Conservation (phyloP, 1,140 invertebrate species). For the Drosophila sp. region DNA sequence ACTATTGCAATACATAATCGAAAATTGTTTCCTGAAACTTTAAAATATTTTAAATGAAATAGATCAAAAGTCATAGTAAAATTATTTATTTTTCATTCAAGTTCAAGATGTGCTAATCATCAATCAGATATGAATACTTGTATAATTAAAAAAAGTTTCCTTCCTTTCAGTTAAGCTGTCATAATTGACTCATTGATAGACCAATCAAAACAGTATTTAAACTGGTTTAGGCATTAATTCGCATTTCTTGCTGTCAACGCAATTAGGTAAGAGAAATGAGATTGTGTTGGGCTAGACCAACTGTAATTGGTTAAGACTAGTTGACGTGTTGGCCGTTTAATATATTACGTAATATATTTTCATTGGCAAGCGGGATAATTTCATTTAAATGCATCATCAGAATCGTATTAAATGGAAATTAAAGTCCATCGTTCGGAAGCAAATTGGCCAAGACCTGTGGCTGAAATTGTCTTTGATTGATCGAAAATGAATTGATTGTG, state of each 20-base stretch:
- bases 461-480: constrained; percentile 50
- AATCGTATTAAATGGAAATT: constrained; percentile 63
- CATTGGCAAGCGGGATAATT: constrained; percentile 52
- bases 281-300: constrained; percentile 32
- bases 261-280: constrained; percentile 16
- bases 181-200: constrained; percentile 2
- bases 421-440: constrained; percentile 39
- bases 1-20: no score
- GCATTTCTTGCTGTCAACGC: constrained; percentile 17
- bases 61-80: no score
- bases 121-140: no score
- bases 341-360: constrained; percentile 46
- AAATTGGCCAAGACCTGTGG: constrained; percentile 46
- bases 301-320: constrained; percentile 16
- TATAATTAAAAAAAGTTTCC: constrained; percentile 12
- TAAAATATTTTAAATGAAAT: not conserved
- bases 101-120: no score
- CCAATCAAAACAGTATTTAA: not conserved
- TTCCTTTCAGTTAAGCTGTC: not conserved
- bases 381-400: constrained; percentile 66
- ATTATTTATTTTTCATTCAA: no score
- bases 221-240: constrained; percentile 10
- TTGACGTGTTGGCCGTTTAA: constrained; percentile 3
- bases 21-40: no score
- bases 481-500: constrained; percentile 57